Percentiles rank a stretch among this genome's conserved stretches.
Evolutionary conservation across 2,888 invertebrate species (phyloP).

Genomic region (Leuctra nigra): DNA sequence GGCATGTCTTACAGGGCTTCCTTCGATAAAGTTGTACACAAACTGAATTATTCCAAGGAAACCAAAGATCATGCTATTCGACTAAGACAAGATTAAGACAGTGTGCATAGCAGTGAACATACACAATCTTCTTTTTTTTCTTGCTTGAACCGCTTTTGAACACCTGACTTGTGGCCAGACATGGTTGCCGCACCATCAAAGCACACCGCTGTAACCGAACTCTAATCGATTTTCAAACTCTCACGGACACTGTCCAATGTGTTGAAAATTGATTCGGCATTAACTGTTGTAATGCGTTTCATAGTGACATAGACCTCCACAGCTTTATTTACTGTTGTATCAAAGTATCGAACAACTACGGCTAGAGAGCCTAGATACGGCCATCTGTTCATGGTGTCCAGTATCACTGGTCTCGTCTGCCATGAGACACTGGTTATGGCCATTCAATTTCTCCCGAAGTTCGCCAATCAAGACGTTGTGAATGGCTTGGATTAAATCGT

Average conservation of each 20-base stretch:
- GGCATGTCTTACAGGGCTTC: constrained; percentile 24
- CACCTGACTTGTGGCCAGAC: constrained; percentile 21
- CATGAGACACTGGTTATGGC: neutral
- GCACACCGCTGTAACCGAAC: constrained; percentile 19
- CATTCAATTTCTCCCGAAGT: neutral
- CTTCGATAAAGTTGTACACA: constrained; percentile 24
- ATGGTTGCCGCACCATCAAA: constrained; percentile 25
- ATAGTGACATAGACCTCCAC: neutral
- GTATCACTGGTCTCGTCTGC: constrained; percentile 1
- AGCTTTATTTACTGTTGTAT: neutral
- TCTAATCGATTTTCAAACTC: constrained; percentile 12
- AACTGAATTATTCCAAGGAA: constrained; percentile 25
- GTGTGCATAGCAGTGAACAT: constrained; percentile 11
- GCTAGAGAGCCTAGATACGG: too few relatives aligned
- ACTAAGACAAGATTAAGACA: constrained; percentile 23
- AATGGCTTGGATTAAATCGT: neutral
- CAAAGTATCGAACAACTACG: neutral
- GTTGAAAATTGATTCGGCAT: constrained; percentile 2
- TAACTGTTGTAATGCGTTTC: neutral
- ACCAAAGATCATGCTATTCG: neutral
- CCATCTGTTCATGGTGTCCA: neutral
- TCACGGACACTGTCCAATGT: neutral
- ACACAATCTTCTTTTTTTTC: constrained; percentile 20
- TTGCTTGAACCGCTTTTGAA: constrained; percentile 22
- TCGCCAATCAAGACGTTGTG: neutral